Evolutionary conservation across 2,797 vertebrate genomes (phyloP), one percentile per base, ranked within the genome.

Genomic region (Yasuhikotakia modesta): DNA sequence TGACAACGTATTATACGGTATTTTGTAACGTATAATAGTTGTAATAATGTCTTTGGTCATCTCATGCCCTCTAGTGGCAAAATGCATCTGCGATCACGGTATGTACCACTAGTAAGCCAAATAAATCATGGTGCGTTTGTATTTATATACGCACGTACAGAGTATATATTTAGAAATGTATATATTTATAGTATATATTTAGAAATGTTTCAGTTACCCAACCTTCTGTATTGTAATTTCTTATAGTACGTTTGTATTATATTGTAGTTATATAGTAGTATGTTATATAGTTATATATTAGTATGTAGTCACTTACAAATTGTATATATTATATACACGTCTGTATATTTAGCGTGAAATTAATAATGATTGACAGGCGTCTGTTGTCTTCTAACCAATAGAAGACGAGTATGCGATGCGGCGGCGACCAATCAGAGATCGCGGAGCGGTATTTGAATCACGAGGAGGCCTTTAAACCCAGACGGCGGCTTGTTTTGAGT

Each of bases 391-490:
- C 32, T n/a, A 53, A 27, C 81, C 78, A 83, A 80, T 78, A 13
- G 46, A 30, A n/a, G 19, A 16, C 22, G 57, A 55, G 73, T 1
- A 50, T 80, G 43, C 21, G 5, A 11, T 11, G 43, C 30, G 0
- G 22, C 30, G 24, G 0, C 65, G 39, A 16, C 84, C 84, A 85
- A 85, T 84, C 70, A 71, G 76, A 70, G 17, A 24, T 5, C 27
- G 27, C 48, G 32, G 80, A 77, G 79, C 78, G 46, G 75, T 85
- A 85, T 85, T 85, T 85, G 82, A 85, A 85, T 82, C 76, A 22
- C 19, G 52, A 30, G 61, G 19, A 30, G 46, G 35, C 32, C 19
- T 60, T 76, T 32, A 43, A 43, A 43, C 39, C 60, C 4, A 0
- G 22, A 11, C 1, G 0, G 12, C 45, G 32, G 1, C 52, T 67